Evolutionary conservation across 2,888 invertebrate genomes (phyloP), one percentile per base, ranked within the genome.

Genomic region (Drosophila hamatofila): DNA sequence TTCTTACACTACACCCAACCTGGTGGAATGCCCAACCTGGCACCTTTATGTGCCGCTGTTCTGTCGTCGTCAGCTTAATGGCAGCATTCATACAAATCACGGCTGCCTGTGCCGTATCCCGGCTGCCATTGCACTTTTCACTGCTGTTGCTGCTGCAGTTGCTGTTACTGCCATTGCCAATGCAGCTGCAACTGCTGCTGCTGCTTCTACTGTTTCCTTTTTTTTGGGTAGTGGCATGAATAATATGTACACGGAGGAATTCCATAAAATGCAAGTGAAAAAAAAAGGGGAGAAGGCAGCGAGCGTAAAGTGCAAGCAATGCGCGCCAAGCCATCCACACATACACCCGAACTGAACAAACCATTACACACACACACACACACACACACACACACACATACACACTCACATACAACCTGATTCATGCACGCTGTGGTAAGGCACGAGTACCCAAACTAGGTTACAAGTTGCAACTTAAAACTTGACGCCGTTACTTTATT

Each of bases 81-180:
- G 88, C 57, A 70, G 77, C 79, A 81, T 85, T 88, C 83, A 85
- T 83, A 81, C 75, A 84, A 87, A 84, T 85, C 86, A 75, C 72
- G 65, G 79, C 71, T 70, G 65, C 72, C 72, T 59, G 56, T 46
- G 65, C 65, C 75, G 75, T 65, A 68, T 67, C 63, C 64, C 33
- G 61, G 52, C 80, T 76, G 74, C 63, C 60, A 75, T 64, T 85
- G 84, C 84, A 86, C 88, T 84, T 84, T 85, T 88, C 73, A 59
- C 51, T 66, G 60, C 33, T 51, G 49, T 25, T 39, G 49, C 49
- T 49, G 56, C 48, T 49, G 61, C 59, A 46, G 48, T 5, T 42
- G n/a, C 35, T 37, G 33, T 27, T 27, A 8, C 27, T 27, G 0
- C 56, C 46, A 49, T 54, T 61, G 44, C 39, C 7, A 27, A 5